phyloP scores from a whole-genome alignment of 2,888 invertebrate species.

The Idaea biselata region DNA sequence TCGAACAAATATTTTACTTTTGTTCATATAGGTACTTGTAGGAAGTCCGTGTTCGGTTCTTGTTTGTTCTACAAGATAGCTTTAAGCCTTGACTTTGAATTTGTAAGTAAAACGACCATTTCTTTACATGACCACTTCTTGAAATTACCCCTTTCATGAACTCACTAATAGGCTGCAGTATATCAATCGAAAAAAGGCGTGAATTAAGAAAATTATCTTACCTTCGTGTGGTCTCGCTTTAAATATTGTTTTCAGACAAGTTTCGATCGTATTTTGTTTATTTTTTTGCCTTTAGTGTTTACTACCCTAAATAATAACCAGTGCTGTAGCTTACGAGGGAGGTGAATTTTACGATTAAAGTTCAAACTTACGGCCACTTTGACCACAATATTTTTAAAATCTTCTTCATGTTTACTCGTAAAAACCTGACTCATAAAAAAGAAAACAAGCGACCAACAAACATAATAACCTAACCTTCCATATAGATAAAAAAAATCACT shows the following conservation, averaged over 20 bases:
- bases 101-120: no score
- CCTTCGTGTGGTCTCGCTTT: no score
- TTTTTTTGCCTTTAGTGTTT: no score
- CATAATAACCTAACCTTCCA: neutral
- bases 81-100: no score
- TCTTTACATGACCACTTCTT: no score
- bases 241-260: no score
- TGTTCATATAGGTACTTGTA: neutral
- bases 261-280: no score
- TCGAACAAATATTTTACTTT: neutral
- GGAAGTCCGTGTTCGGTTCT: neutral
- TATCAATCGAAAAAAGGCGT: no score
- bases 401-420: neutral
- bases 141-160: no score
- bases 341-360: neutral
- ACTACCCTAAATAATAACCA: no score
- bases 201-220: no score
- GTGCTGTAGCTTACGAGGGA: neutral
- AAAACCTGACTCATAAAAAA: neutral
- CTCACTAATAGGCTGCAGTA: no score
- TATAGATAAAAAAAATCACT: slow-evolving; percentile 1
- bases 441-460: neutral
- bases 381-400: neutral
- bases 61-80: neutral
- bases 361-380: neutral